phyloP scores from a whole-genome alignment of 2,888 invertebrate species.

The Apamea sordens region DNA sequence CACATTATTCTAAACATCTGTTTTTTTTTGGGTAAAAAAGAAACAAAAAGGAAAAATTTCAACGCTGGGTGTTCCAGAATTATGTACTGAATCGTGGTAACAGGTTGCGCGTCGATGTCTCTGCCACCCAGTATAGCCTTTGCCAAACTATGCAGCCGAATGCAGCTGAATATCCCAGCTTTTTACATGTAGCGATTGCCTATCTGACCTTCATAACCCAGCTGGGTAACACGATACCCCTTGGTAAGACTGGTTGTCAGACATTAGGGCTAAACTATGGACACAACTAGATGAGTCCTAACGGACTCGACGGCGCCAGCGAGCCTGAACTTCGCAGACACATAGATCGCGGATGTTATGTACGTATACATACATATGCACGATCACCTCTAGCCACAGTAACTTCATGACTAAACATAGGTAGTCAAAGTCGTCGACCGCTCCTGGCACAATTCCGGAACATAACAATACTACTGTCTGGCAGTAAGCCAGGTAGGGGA shows the following conservation, averaged over 20 bases:
- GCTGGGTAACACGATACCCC: neutral
- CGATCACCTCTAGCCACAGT: conserved; percentile 2
- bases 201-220: neutral
- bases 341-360: neutral
- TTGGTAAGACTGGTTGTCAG: neutral
- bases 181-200: neutral
- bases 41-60: neutral
- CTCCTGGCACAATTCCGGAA: conserved; percentile 64
- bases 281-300: neutral
- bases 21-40: neutral
- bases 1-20: neutral
- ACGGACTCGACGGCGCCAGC: neutral
- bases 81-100: neutral
- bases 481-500: conserved; percentile 57
- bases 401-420: conserved; percentile 25
- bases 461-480: conserved; percentile 60
- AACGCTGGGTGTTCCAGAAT: neutral
- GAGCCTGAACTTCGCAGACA: conserved; percentile 13
- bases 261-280: neutral
- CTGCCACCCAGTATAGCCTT: neutral
- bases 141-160: neutral
- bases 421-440: conserved; percentile 60
- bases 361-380: neutral
- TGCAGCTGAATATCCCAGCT: neutral
- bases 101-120: neutral